Evolutionary conservation across 2,113 vertebrate species (phyloP).

Genomic region (Megalops atlanticus): DNA sequence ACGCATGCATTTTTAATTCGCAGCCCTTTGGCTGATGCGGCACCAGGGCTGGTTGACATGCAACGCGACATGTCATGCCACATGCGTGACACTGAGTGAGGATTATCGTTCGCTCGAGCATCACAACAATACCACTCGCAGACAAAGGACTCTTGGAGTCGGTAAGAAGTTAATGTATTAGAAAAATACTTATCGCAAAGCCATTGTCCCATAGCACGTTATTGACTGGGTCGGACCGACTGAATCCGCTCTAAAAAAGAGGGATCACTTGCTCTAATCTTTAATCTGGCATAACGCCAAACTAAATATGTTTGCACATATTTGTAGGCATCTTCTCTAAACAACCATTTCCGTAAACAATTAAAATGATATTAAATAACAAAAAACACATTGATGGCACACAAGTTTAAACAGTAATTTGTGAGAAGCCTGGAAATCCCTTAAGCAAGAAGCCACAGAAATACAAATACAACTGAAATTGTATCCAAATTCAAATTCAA

Average conservation of each 20-base stretch:
- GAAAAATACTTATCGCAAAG: neutral
- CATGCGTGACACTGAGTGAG: conserved; percentile 14
- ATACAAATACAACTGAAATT: no score
- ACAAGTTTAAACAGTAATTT: no score
- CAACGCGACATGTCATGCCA: conserved; percentile 18
- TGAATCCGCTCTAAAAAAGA: neutral
- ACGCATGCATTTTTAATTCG: neutral
- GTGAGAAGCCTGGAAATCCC: no score
- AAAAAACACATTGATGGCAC: no score
- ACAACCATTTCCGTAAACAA: neutral
- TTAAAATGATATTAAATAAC: no score
- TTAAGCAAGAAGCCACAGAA: no score
- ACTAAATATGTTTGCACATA: neutral
- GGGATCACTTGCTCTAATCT: neutral
- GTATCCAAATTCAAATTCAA: no score
- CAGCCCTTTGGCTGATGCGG: no score
- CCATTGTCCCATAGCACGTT: neutral
- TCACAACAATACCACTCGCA: no score
- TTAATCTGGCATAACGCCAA: neutral
- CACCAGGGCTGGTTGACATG: conserved; percentile 32
- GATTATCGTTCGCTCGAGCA: no score
- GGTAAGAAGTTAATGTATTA: neutral
- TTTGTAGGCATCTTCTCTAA: neutral
- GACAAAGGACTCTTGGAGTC: neutral
- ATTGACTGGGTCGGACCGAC: neutral